Evolutionary conservation across 2,113 vertebrate genomes (phyloP).

Genomic region (Cyanistes caeruleus): DNA sequence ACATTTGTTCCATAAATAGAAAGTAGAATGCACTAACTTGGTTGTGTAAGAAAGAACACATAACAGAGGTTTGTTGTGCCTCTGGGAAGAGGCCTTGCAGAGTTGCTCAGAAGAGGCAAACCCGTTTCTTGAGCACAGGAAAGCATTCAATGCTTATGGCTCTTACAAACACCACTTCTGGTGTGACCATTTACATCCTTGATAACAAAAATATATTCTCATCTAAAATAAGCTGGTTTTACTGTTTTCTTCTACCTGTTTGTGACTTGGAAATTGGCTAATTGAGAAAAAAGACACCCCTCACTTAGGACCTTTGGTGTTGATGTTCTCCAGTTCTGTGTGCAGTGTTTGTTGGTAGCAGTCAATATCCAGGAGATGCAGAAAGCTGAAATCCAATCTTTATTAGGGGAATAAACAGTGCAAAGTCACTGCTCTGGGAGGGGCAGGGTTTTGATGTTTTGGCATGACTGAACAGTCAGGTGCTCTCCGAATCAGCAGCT

Average conservation of each 20-base stretch:
- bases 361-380: not conserved
- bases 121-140: not conserved
- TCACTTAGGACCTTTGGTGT: not conserved
- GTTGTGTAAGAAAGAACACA: not conserved
- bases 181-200: not conserved
- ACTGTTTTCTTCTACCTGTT: not conserved
- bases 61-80: not conserved
- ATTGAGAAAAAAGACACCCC: not conserved
- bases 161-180: not conserved
- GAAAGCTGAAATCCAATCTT: not conserved
- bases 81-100: not conserved
- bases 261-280: not conserved
- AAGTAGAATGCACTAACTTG: not conserved
- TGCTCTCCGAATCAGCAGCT: slow-evolving; percentile 42
- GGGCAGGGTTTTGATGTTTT: not conserved
- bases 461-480: slow-evolving; percentile 29
- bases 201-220: not conserved
- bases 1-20: not conserved
- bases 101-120: not conserved
- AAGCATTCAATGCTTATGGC: not conserved
- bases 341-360: not conserved
- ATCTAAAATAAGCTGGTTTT: not conserved
- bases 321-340: not conserved
- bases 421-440: not conserved
- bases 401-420: not conserved